Percentiles rank a stretch among this genome's conserved stretches.
phyloP scores from a whole-genome alignment of 2,888 invertebrate genomes.

The Pocota personata region DNA sequence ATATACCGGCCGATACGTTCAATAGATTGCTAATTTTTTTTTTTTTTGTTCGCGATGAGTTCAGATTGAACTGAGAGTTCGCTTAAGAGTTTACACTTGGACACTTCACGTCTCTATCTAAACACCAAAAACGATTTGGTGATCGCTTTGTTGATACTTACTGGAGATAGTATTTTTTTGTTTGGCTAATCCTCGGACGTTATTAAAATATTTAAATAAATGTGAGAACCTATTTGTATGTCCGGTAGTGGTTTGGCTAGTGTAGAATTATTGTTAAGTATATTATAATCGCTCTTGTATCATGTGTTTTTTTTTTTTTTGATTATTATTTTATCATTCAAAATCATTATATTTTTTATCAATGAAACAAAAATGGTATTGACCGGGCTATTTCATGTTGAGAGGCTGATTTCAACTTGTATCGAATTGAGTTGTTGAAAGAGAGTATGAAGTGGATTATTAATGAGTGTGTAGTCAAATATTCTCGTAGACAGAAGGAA shows the following conservation, averaged over 20 bases:
- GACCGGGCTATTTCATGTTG: not conserved
- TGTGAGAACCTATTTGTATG: conserved; percentile 20
- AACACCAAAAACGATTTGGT: not conserved
- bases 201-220: conserved; percentile 25
- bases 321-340: not conserved
- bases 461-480: not conserved
- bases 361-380: conserved; percentile 25
- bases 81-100: not conserved
- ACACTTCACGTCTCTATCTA: not conserved
- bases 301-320: not conserved
- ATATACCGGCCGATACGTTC: conserved; percentile 27
- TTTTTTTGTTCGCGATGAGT: conserved; percentile 6
- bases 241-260: conserved; percentile 11
- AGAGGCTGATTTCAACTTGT: not conserved
- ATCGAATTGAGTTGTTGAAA: not conserved
- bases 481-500: not conserved
- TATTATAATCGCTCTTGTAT: not conserved
- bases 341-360: not conserved
- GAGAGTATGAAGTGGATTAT: not conserved
- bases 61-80: conserved; percentile 3
- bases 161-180: not conserved
- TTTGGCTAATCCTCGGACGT: not conserved
- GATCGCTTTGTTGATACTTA: not conserved
- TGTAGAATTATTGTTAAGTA: not conserved
- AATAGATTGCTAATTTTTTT: conserved; percentile 9